These are phyloP conservation scores for Dunckerocampus dactyliophorus DNA, from an alignment of 2,113 vertebrate genomes.

Conservation along the genomic window DNA sequence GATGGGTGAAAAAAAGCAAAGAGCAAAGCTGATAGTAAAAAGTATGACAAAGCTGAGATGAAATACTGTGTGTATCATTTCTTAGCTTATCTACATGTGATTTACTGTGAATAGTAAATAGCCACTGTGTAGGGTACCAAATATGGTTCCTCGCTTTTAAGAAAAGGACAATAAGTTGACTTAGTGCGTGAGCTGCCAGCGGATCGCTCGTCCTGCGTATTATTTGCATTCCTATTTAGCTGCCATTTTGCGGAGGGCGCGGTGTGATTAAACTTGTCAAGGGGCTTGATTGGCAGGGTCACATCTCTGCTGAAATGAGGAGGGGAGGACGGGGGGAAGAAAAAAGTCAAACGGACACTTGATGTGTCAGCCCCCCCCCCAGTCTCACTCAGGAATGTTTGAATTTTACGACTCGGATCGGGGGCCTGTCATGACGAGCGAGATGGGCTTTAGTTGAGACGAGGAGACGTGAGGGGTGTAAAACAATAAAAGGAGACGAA, in stretches of 20 bases:
- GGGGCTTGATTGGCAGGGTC: conserved; percentile 98
- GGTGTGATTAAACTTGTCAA: conserved; percentile 99
- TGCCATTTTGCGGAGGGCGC: conserved; percentile 94
- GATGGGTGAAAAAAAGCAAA: no score
- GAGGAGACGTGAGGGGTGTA: conserved; percentile 97
- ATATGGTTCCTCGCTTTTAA: no score
- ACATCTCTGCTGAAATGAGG: conserved; percentile 89
- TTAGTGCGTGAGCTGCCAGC: no score
- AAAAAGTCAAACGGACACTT: conserved; percentile 65
- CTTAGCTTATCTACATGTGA: no score
- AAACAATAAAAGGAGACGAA: conserved; percentile 77
- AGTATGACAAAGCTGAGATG: no score
- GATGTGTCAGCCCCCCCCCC: conserved; percentile 79
- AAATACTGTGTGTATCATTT: no score
- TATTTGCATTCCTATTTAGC: conserved; percentile 99
- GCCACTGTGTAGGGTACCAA: no score
- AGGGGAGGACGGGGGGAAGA: conserved; percentile 29
- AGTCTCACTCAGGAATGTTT: conserved; percentile 98
- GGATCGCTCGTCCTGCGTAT: conserved; percentile 76
- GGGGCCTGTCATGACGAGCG: conserved; percentile 87
- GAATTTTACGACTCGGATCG: conserved; percentile 97
- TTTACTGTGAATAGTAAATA: no score
- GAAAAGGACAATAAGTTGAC: no score
- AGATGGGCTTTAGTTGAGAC: conserved; percentile 86
- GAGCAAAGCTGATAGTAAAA: no score